These are phyloP conservation scores for Enteromius radiatus DNA, from an alignment of 2,797 vertebrate genomes.

Conservation along the genomic window DNA sequence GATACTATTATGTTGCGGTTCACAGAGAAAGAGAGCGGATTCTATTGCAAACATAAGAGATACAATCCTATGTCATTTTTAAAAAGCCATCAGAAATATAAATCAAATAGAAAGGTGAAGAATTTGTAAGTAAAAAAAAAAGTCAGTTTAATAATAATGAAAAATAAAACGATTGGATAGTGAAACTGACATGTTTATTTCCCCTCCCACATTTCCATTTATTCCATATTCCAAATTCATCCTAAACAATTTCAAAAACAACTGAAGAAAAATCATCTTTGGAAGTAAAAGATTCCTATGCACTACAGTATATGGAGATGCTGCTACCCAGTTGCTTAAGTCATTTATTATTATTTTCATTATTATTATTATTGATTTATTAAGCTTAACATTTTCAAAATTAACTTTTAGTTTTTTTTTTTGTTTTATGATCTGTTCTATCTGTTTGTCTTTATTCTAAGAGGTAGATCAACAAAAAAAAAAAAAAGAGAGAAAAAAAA, in stretches of 20 bases:
- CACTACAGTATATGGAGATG: constrained; percentile 89
- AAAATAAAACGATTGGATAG: constrained; percentile 58
- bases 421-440: constrained; percentile 69
- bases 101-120: constrained; percentile 70
- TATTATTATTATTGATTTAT: constrained; percentile 61
- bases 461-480: constrained; percentile 95
- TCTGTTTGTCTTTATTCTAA: constrained; percentile 83
- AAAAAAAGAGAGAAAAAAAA: constrained; percentile 30
- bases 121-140: constrained; percentile 70
- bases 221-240: constrained; percentile 70
- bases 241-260: constrained; percentile 68
- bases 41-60: constrained; percentile 81
- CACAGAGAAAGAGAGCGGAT: constrained; percentile 69
- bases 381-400: constrained; percentile 67
- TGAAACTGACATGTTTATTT: constrained; percentile 58
- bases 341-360: constrained; percentile 75
- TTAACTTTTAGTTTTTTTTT: constrained; percentile 68
- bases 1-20: constrained; percentile 63
- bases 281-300: constrained; percentile 79
- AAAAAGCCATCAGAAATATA: constrained; percentile 68
- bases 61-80: constrained; percentile 84
- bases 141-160: constrained; percentile 65
- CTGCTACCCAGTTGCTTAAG: constrained; percentile 85
- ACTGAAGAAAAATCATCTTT: constrained; percentile 79
- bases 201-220: constrained; percentile 65